These are phyloP conservation scores for Eupithecia centaureata DNA, from an alignment of 2,888 invertebrate species.

Conservation along the genomic window DNA sequence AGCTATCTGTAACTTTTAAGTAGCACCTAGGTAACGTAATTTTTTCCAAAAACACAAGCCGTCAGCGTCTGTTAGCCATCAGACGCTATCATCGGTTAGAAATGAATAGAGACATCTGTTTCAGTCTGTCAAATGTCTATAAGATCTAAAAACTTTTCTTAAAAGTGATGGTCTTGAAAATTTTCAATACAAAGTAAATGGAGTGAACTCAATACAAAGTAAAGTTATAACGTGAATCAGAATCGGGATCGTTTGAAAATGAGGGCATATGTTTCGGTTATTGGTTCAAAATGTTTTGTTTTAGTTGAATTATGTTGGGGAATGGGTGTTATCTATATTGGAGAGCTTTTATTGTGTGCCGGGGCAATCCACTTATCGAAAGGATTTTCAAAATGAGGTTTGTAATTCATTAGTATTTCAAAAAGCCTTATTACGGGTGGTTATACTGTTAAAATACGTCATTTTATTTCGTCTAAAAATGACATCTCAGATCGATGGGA, in stretches of 20 bases:
- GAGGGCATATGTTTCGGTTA: not conserved
- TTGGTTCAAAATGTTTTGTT: not conserved
- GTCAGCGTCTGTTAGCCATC: too few species aligned
- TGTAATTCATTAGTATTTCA: not conserved
- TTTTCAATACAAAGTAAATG: slow-evolving; percentile 2
- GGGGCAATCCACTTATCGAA: not conserved
- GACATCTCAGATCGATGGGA: not conserved
- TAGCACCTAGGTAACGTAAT: too few species aligned
- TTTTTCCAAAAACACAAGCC: too few species aligned
- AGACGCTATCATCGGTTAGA: not conserved
- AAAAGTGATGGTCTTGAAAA: not conserved
- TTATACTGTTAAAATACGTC: not conserved
- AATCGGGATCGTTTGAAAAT: not conserved
- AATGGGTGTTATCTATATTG: not conserved
- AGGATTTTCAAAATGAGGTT: not conserved
- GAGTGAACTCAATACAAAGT: not conserved
- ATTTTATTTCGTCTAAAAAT: not conserved
- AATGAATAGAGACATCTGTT: not conserved
- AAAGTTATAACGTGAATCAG: not conserved
- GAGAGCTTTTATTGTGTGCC: not conserved
- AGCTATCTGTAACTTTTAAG: not conserved
- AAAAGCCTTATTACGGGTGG: not conserved
- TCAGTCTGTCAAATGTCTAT: not conserved
- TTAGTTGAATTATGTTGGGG: not conserved
- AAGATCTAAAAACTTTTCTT: not conserved